Evolutionary conservation across 2,113 vertebrate genomes (phyloP).

Genomic region (Scortum barcoo): DNA sequence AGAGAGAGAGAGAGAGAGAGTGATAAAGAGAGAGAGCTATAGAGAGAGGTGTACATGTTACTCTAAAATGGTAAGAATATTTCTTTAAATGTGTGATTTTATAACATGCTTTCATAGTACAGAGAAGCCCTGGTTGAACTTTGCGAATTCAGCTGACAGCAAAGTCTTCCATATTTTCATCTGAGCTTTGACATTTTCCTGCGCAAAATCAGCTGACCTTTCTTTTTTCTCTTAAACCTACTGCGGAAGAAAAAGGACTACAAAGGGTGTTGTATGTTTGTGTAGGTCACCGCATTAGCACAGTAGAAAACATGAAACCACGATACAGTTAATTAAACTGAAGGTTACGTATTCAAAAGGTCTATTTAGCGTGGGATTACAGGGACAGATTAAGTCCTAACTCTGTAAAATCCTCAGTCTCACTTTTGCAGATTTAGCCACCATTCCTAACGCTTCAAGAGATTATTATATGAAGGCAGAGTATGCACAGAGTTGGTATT

Average conservation of each 20-base stretch:
- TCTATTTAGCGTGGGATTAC: background rate
- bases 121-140: background rate
- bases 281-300: background rate
- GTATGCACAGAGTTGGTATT: no score
- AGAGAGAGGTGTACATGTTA: background rate
- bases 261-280: background rate
- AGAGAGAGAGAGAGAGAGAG: background rate
- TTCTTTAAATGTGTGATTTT: slow-evolving; percentile 24
- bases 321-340: background rate
- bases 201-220: background rate
- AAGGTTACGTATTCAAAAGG: background rate
- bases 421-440: background rate
- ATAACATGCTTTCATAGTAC: background rate
- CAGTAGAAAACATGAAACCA: background rate
- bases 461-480: background rate
- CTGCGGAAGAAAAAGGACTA: no score
- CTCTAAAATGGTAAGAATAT: slow-evolving; percentile 10
- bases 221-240: background rate
- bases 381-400: background rate
- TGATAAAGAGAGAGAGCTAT: background rate
- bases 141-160: background rate
- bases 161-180: background rate
- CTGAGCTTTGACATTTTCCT: background rate
- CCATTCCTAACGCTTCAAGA: no score
- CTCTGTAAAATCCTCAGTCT: background rate